phyloP scores from a whole-genome alignment of 2,113 vertebrate genomes.

The Deroptyus accipitrinus region DNA sequence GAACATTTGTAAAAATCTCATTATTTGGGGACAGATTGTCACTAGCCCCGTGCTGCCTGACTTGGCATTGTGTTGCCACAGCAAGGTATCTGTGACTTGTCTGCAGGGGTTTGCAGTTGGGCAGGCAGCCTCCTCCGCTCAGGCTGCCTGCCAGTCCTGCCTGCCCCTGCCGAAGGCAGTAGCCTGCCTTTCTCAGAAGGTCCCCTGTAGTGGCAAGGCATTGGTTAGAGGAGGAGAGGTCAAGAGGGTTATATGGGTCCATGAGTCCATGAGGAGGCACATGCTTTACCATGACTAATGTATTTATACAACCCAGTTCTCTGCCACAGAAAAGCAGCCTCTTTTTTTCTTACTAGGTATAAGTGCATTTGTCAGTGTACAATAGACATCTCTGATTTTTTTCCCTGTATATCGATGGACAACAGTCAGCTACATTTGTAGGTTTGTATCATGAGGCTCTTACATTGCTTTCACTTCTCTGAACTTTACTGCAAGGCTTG shows the following conservation, averaged over 20 bases:
- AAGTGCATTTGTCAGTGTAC: background rate
- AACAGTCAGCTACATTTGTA: background rate
- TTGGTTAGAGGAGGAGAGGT: background rate
- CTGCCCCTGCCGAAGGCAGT: background rate
- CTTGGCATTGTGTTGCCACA: background rate
- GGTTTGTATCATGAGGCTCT: background rate
- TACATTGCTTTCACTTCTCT: background rate
- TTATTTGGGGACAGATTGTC: background rate
- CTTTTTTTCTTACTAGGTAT: background rate
- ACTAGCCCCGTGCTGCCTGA: background rate
- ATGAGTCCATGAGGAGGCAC: background rate
- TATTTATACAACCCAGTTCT: background rate
- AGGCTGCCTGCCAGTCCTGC: background rate
- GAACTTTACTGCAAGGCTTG: background rate
- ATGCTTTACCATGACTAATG: background rate
- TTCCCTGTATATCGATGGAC: background rate
- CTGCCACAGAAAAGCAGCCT: background rate
- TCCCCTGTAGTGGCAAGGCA: background rate
- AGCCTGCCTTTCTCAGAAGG: background rate
- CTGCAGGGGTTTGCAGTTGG: background rate
- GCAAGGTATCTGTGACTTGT: background rate
- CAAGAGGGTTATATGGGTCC: background rate
- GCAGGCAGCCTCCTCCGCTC: background rate
- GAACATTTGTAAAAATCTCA: background rate
- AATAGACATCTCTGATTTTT: background rate